phyloP scores from a whole-genome alignment of 1,140 invertebrate genomes.

The Drosophila kikkawai region DNA sequence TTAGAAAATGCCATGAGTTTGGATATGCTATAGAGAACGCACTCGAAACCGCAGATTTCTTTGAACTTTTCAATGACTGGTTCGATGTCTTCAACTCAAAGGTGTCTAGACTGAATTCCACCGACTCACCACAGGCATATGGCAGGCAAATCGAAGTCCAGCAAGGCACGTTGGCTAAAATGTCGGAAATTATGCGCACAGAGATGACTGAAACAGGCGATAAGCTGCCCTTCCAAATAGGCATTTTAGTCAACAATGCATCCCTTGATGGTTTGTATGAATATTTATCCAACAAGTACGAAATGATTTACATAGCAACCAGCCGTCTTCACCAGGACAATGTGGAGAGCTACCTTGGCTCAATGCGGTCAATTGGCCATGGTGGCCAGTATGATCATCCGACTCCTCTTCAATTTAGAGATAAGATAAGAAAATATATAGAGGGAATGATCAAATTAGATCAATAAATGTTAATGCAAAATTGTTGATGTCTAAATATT shows the following conservation, averaged over 20 bases:
- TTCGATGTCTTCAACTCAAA: constrained; percentile 33
- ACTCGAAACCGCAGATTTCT: constrained; percentile 11
- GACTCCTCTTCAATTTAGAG: constrained; percentile 4
- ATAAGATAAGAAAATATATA: constrained; percentile 1
- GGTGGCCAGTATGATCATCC: constrained; percentile 8
- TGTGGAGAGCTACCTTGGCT: background rate
- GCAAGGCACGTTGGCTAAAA: constrained; percentile 13
- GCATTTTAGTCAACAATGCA: constrained; percentile 1
- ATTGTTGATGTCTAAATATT: background rate
- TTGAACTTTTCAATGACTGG: constrained; percentile 20
- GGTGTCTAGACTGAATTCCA: constrained; percentile 6
- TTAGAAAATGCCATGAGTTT: constrained; percentile 1
- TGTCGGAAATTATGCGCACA: constrained; percentile 14
- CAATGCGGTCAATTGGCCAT: constrained; percentile 3
- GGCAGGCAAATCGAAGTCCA: constrained; percentile 11
- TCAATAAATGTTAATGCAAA: background rate
- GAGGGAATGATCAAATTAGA: background rate
- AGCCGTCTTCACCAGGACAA: background rate
- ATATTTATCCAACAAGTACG: background rate
- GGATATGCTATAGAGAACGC: constrained; percentile 16
- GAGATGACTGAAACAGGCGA: constrained; percentile 3
- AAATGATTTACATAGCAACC: background rate
- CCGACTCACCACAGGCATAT: constrained; percentile 16
- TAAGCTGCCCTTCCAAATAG: constrained; percentile 18
- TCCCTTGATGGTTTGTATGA: constrained; percentile 3